Base-by-base conservation (phyloP, 2,888 invertebrate species). In the Acrobasis repandana region DNA sequence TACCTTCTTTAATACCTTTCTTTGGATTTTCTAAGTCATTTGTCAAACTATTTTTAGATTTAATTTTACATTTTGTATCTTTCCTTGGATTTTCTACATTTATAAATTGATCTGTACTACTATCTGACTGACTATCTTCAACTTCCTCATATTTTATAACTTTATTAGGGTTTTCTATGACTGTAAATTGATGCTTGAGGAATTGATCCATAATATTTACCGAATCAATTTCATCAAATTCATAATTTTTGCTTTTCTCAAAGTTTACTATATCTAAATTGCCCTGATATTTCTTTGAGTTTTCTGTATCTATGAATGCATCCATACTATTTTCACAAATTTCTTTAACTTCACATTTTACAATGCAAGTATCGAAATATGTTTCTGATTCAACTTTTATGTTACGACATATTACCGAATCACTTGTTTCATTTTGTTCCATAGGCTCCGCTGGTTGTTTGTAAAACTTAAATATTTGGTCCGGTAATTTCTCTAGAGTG, bases 401-500 rank as follows among this genome's bases (percentile, higher is more conserved):
- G 33, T 50, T 33, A 28, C 43, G 14, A 14, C 4, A n/a, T 43
- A 11, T 38, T 38, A 8, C 20, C 0, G 20, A 28, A n/a, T n/a
- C n/a, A 28, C 18, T 20, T 10, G 18, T 28, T 11, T 28, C 6
- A 33, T 50, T 20, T 20, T 14, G 28, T 38, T 54, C 54, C 9
- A 16, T 1, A 20, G 16, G 18, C 18, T 43, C 14, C 1, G 18
- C 43, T 2, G 38, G 18, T 16, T 36, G 14, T 54, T 38, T 38
- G 10, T 54, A 38, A 11, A 18, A 36, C 6, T 18, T 2, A 8
- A 54, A 36, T 54, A 54, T 54, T 54, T 54, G 2, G 0, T 54
- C 54, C 0, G 54, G 54, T 16, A 58, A 60, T 43, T 63, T 58
- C 10, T 54, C 49, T 15, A 71, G 33, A n/a, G 54, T 58, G 18